Evolutionary conservation across 2,888 invertebrate species (phyloP).

Genomic region (Hypselothyrea guttata): DNA sequence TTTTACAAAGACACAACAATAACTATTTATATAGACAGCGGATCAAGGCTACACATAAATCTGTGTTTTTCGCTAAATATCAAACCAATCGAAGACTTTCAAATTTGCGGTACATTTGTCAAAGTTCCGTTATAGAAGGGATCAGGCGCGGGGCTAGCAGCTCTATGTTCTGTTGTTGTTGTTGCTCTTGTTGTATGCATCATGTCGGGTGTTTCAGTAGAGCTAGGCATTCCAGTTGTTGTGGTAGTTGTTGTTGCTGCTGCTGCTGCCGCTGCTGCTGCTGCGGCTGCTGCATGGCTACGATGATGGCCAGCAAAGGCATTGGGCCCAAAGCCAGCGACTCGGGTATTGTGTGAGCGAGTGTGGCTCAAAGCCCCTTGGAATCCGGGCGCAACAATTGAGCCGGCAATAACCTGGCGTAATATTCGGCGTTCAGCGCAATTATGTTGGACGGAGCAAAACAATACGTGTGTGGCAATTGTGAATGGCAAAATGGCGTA

Average conservation of each 20-base stretch:
- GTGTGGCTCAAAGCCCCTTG: conserved; percentile 79
- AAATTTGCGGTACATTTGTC: conserved; percentile 72
- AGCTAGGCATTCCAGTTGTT: too few relatives aligned
- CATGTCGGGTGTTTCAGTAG: too few relatives aligned
- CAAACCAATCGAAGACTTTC: conserved; percentile 61
- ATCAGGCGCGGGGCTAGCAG: conserved; percentile 48
- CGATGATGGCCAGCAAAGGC: conserved; percentile 53
- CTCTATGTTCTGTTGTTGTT: conserved; percentile 53
- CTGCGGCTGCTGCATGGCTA: conserved; percentile 38
- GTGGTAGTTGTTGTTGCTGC: conserved; percentile 36
- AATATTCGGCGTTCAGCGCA: conserved; percentile 37
- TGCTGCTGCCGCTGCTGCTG: conserved; percentile 40
- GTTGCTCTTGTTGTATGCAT: conserved; percentile 42
- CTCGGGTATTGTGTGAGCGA: conserved; percentile 78
- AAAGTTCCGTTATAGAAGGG: conserved; percentile 72
- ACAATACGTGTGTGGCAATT: conserved; percentile 1
- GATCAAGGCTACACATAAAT: conserved; percentile 52
- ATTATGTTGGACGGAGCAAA: conserved; percentile 6
- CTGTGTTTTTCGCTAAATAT: conserved; percentile 48
- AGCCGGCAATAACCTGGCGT: conserved; percentile 80
- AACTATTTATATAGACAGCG: conserved; percentile 37
- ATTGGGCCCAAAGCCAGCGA: conserved; percentile 52
- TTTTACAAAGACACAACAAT: conserved; percentile 55
- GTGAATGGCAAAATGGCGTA: conserved; percentile 1
- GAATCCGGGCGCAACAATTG: conserved; percentile 81